Base-by-base conservation (phyloP, 2,797 vertebrate species). In the Syngnathus rostellatus region DNA sequence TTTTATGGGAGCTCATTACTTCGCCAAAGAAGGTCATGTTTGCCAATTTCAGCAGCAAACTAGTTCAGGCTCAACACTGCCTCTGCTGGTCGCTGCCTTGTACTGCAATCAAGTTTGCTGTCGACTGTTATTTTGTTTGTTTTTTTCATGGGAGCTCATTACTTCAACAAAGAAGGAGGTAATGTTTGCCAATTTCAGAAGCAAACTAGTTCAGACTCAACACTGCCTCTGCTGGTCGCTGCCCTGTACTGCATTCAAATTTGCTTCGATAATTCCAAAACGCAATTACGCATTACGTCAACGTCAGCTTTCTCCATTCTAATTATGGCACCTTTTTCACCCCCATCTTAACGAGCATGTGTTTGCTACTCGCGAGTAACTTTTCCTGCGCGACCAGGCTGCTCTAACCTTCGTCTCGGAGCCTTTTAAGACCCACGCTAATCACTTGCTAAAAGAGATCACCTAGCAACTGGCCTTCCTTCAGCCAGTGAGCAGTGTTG, bases 401-500 rank as follows among this genome's bases (percentile, higher is more conserved):
- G 23, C 17, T 57, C 11, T 6, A 54, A 66, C 63, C 62, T 69
- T 66, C 62, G 41, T 65, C 54, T 73, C 45, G 23, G 23, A 43
- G 70, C 67, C 70, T 68, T 64, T 71, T 67, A 57, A 73, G 71
- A 74, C 63, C 67, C 73, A 65, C 70, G 72, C 68, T 78, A 74
- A 78, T 81, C 71, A 69, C 68, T 73, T 21, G 11, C 54, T 2
- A 59, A 72, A 70, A 63, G 37, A 74, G 77, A 86, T 89, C 83
- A 72, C 86, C 83, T 89, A 86, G 87, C 86, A 89, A 88, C 86
- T 67, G 53, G 77, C 59, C 72, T 38, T 53, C 55, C 57, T 67
- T 31, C 54, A 17, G 23, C 11, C 12, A 0, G 54, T 6, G 21
- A 55, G 54, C 54, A 57, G 23, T n/a, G 38, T 40, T 62, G 63